Evolutionary conservation across 2,113 vertebrate species (phyloP), one percentile per base, ranked within the genome.

Genomic region (Erinaceus europaeus): DNA sequence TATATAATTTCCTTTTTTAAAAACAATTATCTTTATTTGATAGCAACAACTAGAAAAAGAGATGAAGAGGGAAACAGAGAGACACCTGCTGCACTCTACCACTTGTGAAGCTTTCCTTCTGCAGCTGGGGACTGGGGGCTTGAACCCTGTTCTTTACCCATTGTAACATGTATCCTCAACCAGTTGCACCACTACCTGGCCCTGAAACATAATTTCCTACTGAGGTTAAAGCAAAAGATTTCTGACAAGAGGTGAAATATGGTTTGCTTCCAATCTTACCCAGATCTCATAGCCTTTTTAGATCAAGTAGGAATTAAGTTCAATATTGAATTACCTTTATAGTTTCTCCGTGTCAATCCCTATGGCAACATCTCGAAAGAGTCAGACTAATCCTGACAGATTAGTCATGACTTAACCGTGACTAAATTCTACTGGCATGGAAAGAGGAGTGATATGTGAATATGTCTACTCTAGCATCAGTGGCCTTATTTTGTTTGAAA

Each of bases 401-500:
- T n/a, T n/a, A n/a, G n/a, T n/a, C n/a, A n/a, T n/a, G n/a, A n/a
- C n/a, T n/a, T 9, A 23, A 40, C 17, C 40, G 8, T 84, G 6
- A 46, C 25, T 38, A 38, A 5, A 44, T 71, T 62, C 90, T 53
- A 36, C n/a, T 81, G 46, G 36, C 12, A 59, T 5, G 80, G 72
- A 27, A 78, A 85, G 21, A 29, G 27, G 17, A 69, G 29, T 13
- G 46, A 18, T 14, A 2, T 9, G 0, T 17, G 18, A 65, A 65
- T 13, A 57, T 29, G 40, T 87, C 36, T 50, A 53, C 25, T 5
- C 71, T 61, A 89, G 34, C 55, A 1, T 36, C 40, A 68, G 44
- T 25, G 62, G 78, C 57, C 53, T 82, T 64, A 11, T 38, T 55
- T 92, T 87, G 21, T 64, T 46, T 65, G 38, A n/a, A n/a, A n/a